Conservation (phyloP, 2,888 invertebrate species). For the Platycnemis pennipes region DNA sequence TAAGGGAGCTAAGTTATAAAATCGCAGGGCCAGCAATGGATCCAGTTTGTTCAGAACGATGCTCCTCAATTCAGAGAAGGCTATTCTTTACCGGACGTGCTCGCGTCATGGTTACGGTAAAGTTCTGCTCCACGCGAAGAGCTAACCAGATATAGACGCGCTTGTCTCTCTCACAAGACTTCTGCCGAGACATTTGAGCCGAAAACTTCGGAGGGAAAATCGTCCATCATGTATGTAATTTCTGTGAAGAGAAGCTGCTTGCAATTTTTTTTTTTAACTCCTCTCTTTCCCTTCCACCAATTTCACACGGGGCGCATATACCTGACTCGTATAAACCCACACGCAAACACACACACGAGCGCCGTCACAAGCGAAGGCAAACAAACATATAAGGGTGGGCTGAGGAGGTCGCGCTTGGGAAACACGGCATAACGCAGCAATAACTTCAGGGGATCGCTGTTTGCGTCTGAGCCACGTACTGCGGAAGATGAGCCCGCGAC, state of each 20-base stretch:
- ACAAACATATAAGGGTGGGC: neutral
- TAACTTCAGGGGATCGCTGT: neutral
- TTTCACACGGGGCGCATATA: neutral
- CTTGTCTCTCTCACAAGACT: neutral
- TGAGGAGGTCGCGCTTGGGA: neutral
- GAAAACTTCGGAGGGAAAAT: constrained; percentile 21
- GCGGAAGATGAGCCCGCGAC: neutral
- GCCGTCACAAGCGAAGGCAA: neutral
- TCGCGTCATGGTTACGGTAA: neutral
- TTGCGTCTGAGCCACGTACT: neutral
- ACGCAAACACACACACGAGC: too few relatives aligned
- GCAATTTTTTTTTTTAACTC: neutral
- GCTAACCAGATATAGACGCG: constrained; percentile 4
- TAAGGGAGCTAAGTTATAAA: neutral
- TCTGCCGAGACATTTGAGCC: neutral
- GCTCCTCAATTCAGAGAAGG: constrained; percentile 25
- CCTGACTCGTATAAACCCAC: neutral
- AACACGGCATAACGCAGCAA: neutral
- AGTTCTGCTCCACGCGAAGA: neutral
- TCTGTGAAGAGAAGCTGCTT: neutral
- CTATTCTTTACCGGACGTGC: neutral
- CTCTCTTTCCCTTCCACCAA: neutral
- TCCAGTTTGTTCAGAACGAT: neutral
- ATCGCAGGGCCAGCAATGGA: neutral
- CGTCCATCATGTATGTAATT: constrained; percentile 58